Evolutionary conservation across 2,888 invertebrate species (phyloP), one percentile per base, ranked within the genome.

Genomic region (Toxonevra muliebris): DNA sequence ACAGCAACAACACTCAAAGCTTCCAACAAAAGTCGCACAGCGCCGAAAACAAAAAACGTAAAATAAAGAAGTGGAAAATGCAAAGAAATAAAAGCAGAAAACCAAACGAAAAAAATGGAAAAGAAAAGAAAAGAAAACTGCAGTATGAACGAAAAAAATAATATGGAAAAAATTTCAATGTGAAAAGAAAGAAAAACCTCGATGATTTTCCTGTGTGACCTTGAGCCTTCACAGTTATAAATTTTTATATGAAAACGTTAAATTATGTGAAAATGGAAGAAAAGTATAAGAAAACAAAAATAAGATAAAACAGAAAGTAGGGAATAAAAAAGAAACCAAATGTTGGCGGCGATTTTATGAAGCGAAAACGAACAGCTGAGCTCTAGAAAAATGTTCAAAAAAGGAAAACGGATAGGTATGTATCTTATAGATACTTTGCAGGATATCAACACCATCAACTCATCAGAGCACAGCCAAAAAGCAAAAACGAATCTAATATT

Each of bases 171-270:
- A 52, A 48, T 17, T n/a, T n/a, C 52, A 63, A 52, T 61, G 43
- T 2, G 43, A 20, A 40, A 42, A 13, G 43, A 61, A 64, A 42
- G 58, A 66, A 63, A 69, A 67, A 52, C 50, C 53, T 45, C 19
- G 41, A 64, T 54, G 41, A 45, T 71, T 72, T 70, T 69, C 68
- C 64, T 54, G 66, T 64, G 69, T 70, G 75, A 74, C 74, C 73
- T 75, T 75, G 74, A 74, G 71, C 65, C 70, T 71, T 72, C 61
- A 61, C 59, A 69, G 42, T 55, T 60, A 60, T 54, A 64, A 54
- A 43, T 68, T 61, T 17, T 52, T 65, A 58, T 55, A 68, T 13
- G 12, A 43, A 64, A 60, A 12, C 30, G 55, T 69, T 19, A 69
- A 73, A 71, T 40, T 61, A 63, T 69, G 64, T 69, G 66, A 68